A percentile compares a stretch with the other conserved stretches of the same genome.
phyloP scores from a whole-genome alignment of 2,888 invertebrate genomes.

The Ditula angustiorana region DNA sequence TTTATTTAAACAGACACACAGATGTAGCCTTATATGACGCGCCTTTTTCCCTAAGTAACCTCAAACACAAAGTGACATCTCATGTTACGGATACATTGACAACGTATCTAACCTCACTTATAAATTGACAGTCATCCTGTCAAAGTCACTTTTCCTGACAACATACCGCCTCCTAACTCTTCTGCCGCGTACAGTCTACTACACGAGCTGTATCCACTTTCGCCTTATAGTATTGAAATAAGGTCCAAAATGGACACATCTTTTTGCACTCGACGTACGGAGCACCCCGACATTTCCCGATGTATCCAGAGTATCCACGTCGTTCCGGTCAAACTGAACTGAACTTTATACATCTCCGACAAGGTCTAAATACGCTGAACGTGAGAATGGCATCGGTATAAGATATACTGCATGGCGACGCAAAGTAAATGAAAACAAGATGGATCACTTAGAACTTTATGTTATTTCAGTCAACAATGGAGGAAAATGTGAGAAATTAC shows the following conservation, averaged over 20 bases:
- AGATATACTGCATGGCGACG: neutral
- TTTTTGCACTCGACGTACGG: too few species aligned
- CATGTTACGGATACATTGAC: neutral
- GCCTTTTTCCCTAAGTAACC: neutral
- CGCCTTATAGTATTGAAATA: too few species aligned
- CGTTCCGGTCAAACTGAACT: neutral
- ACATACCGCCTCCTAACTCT: neutral
- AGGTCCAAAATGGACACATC: too few species aligned
- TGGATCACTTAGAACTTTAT: neutral
- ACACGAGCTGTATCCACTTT: too few species aligned
- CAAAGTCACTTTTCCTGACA: neutral
- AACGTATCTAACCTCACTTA: neutral
- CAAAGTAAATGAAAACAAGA: constrained; percentile 7
- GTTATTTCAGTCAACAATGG: neutral
- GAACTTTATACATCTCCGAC: neutral
- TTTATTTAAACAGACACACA: too few species aligned
- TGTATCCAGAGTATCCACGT: too few species aligned
- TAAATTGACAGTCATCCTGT: constrained; percentile 5
- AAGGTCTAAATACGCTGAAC: neutral
- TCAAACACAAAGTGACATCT: neutral
- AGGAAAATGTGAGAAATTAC: constrained; percentile 5
- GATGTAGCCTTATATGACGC: neutral
- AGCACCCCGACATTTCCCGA: too few species aligned
- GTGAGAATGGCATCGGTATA: neutral
- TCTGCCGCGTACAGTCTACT: neutral